Evolutionary conservation across 2,113 vertebrate genomes (phyloP).

Genomic region (Rhipidura dahli): DNA sequence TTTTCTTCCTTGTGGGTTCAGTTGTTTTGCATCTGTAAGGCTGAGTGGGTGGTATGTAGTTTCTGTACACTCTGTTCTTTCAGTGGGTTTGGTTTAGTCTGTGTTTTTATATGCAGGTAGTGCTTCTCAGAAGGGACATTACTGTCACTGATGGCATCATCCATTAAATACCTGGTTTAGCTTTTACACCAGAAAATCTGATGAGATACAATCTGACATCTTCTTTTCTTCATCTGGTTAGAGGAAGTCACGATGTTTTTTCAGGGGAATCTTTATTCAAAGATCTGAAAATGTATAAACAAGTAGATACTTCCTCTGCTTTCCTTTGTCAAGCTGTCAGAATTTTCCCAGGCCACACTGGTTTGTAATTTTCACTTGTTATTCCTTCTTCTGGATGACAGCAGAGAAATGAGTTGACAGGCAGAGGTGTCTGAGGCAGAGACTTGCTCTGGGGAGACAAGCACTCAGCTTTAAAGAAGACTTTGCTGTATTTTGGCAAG

Average conservation of each 20-base stretch:
- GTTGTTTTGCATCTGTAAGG: slow-evolving; percentile 20
- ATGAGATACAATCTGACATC: neutral
- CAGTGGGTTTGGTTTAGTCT: neutral
- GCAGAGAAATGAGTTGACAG: slow-evolving; percentile 3
- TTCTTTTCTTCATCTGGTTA: neutral
- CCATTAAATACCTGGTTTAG: neutral
- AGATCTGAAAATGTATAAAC: neutral
- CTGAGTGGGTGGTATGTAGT: slow-evolving; percentile 10
- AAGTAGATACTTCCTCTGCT: neutral
- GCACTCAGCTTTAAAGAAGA: neutral
- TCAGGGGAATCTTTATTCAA: neutral
- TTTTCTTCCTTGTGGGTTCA: neutral
- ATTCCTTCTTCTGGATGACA: neutral
- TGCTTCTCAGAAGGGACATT: neutral
- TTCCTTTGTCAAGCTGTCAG: slow-evolving; percentile 24
- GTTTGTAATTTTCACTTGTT: slow-evolving; percentile 28
- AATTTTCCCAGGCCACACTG: neutral
- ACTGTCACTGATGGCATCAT: neutral
- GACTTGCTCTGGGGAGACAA: neutral
- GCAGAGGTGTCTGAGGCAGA: neutral
- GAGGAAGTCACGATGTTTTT: slow-evolving; percentile 21
- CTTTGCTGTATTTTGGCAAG: neutral
- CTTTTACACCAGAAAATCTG: neutral
- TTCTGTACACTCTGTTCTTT: slow-evolving; percentile 27
- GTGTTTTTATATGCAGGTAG: neutral